These are phyloP conservation scores for Sitodiplosis mosellana DNA, from an alignment of 1,140 invertebrate genomes.

Conservation along the genomic window DNA sequence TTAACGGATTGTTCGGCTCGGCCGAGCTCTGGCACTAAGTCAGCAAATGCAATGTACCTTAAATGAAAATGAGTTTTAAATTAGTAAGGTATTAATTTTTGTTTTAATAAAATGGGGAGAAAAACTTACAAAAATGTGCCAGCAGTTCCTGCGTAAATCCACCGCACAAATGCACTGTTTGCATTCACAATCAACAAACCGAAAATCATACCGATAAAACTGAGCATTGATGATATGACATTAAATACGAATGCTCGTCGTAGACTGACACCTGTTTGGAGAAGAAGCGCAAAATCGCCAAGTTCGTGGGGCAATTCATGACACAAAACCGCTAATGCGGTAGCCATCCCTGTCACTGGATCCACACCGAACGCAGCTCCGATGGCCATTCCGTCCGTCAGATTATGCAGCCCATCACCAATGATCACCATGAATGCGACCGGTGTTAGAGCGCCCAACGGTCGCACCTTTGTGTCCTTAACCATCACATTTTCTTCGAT, in stretches of 20 bases:
- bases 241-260: slow-evolving; percentile 54
- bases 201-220: slow-evolving; percentile 52
- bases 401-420: slow-evolving; percentile 63
- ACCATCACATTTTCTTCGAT: slow-evolving; percentile 36
- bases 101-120: too few relatives aligned
- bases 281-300: slow-evolving; percentile 62
- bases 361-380: slow-evolving; percentile 56
- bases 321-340: slow-evolving; percentile 58
- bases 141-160: slow-evolving; percentile 62
- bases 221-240: slow-evolving; percentile 50
- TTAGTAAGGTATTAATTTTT: too few relatives aligned
- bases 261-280: slow-evolving; percentile 53
- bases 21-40: slow-evolving; percentile 47
- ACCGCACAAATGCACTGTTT: slow-evolving; percentile 40
- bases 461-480: slow-evolving; percentile 28
- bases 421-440: slow-evolving; percentile 62
- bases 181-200: slow-evolving; percentile 50
- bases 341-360: slow-evolving; percentile 52
- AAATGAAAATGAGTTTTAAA: too few relatives aligned
- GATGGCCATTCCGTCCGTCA: slow-evolving; percentile 62
- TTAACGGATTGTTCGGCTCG: slow-evolving; percentile 23
- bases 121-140: slow-evolving; percentile 65
- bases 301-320: slow-evolving; percentile 69
- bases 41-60: slow-evolving; percentile 68
- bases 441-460: slow-evolving; percentile 31